Base-by-base conservation (phyloP, 2,797 vertebrate species). In the Sylvilagus floridanus region DNA sequence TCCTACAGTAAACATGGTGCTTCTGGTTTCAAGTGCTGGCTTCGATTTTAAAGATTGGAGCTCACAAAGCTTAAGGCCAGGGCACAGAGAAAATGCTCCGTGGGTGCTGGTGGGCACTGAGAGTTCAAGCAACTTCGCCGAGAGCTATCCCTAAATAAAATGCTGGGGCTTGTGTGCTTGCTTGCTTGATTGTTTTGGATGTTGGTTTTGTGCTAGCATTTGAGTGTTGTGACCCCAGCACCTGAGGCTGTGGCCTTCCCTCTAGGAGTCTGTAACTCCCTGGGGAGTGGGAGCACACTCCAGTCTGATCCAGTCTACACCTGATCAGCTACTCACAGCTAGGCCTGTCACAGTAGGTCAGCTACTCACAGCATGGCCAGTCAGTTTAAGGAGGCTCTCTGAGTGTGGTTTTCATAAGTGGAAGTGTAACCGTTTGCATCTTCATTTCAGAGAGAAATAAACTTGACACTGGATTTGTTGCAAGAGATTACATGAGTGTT, bases 1-100 rank as follows among this genome's bases (percentile, higher is more conserved):
- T 94, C 24, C 26, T 30, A 24, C 65, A 84, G 37, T 94, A 54
- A 72, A 66, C 60, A 4, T 60, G 60, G 66, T 88, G 11, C 68
- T 91, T 91, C 62, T 66, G 57, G 73, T 84, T 86, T 87, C 42
- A 75, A 89, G 94, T 72, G 28, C n/a, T 77, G 54, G 35, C n/a
- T 75, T 92, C 11, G 6, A 89, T 75, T 97, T 91, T 92, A 85
- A 88, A 78, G 30, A 28, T 19, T 65, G 9, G 50, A 24, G 4
- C 42, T 94, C 32, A 22, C 21, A 37, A 93, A 72, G 19, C 30
- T 84, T 89, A 47, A 50, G 57, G 57, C 50, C 57, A 93, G 63
- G 42, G 24, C 37, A 52, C 21, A 71, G 73, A 87, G 50, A 76
- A 87, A 87, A 78, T 82, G 62, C 47, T 84, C 17, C 8, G 3